These are phyloP conservation scores for Psix sp. DNA, from an alignment of 1,140 invertebrate species.

Conservation along the genomic window DNA sequence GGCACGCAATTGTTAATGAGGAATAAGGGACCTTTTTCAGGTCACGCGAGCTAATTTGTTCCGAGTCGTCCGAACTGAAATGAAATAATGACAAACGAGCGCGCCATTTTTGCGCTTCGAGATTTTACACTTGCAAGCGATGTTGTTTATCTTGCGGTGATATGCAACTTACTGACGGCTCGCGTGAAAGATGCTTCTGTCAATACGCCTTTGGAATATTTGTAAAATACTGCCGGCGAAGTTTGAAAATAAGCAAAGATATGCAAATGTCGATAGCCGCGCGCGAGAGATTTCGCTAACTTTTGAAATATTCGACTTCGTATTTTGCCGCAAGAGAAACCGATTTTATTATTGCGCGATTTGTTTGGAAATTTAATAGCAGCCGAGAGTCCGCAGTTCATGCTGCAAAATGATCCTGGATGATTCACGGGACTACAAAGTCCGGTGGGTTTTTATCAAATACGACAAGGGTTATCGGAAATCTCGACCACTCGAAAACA, in stretches of 20 bases:
- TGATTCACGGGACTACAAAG: conserved; percentile 37
- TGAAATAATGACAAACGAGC: conserved; percentile 2
- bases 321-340: no score
- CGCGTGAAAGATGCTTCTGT: conserved; percentile 24
- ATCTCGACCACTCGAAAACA: conserved; percentile 60
- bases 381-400: no score
- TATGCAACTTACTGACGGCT: conserved; percentile 9
- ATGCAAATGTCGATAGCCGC: conserved; percentile 18
- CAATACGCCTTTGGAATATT: conserved; percentile 15
- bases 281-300: background rate
- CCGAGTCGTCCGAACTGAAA: conserved; percentile 2
- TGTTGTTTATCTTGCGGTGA: conserved; percentile 18
- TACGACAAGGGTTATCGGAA: conserved; percentile 52
- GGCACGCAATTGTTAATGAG: conserved; percentile 17
- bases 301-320: no score
- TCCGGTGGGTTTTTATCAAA: conserved; percentile 51
- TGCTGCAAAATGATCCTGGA: conserved; percentile 51
- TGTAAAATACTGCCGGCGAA: conserved; percentile 7
- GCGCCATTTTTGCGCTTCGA: background rate
- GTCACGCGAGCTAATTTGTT: conserved; percentile 11
- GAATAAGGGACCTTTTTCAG: conserved; percentile 17
- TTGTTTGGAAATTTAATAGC: background rate
- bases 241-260: conserved; percentile 5
- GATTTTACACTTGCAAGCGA: background rate
- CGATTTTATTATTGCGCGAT: no score